Base-by-base conservation (phyloP, 2,113 vertebrate genomes). In the Mesocricetus auratus region DNA sequence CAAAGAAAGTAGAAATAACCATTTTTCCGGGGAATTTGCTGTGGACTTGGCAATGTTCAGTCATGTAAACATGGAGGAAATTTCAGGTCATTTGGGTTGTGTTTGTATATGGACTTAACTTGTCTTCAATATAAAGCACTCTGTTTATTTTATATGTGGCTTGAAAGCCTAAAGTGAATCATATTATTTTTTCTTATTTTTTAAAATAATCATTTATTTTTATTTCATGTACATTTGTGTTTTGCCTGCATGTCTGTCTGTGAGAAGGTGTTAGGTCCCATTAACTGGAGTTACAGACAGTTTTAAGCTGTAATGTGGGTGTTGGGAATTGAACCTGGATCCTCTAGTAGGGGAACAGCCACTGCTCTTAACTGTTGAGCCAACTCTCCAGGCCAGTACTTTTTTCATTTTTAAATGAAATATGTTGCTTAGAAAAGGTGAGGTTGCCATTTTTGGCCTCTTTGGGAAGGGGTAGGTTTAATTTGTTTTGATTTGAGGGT, bases 11-110 rank as follows among this genome's bases (percentile, higher is more conserved):
- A 53, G 62, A 95, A 96, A 90, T 71, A 90, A 94, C 81, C 26
- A 88, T 42, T 97, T 97, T 95, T 90, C 90, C 77, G 78, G 86
- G 39, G 89, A 77, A 95, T 96, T 96, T 90, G 86, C 71, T 58
- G 42, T 94, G 15, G 21, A 93, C 75, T 15, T 90, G 81, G 91
- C 92, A 94, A 92, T 92, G 66, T 60, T 17, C 13, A 79, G 31
- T 92, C 94, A 53, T 22, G 17, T 86, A 96, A 96, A 94, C 81
- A 82, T 50, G 15, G 71, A 50, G 45, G 88, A 93, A 60, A 78
- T 86, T 90, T 93, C 88, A 94, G 60, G 21, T 88, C 87, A 62
- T 86, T 94, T 68, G 68, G 64, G 36, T 85, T 88, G 36, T 89
- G 0, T 96, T 86, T 95, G 90, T 95, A 56, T 73, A 87, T 88